A percentile compares a stretch with the other conserved stretches of the same genome.
Evolutionary conservation across 23 tunicate genomes (phyloP).

Genomic region (Ascidia mentula): DNA sequence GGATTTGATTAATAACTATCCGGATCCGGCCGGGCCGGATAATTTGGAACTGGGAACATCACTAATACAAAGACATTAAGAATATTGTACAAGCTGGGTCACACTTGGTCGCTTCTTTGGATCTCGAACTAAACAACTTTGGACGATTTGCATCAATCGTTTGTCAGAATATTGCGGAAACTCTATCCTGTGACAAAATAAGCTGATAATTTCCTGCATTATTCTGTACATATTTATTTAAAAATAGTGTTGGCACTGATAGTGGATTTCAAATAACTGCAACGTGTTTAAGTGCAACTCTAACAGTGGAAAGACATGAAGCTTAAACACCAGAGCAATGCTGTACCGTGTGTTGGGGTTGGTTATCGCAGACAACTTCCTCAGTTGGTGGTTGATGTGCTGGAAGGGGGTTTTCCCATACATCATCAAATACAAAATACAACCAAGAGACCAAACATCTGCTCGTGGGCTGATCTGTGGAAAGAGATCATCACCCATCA

Average conservation of each 20-base stretch:
- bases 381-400: constrained; percentile 61
- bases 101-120: constrained; percentile 82
- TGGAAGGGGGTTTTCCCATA: constrained; percentile 90
- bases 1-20: too few relatives aligned
- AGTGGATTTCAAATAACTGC: not conserved
- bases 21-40: too few relatives aligned
- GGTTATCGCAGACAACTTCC: constrained; percentile 71
- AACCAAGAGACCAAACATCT: constrained; percentile 94
- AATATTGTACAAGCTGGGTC: constrained; percentile 44
- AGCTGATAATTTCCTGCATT: not conserved
- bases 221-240: not conserved
- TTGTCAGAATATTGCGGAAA: constrained; percentile 47
- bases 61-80: too few relatives aligned
- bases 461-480: constrained; percentile 67
- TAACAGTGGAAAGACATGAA: not conserved
- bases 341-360: constrained; percentile 51
- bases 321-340: not conserved
- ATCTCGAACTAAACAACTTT: constrained; percentile 52
- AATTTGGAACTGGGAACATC: too few relatives aligned
- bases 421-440: constrained; percentile 83
- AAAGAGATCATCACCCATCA: not conserved
- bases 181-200: constrained; percentile 37
- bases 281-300: too few relatives aligned
- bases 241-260: not conserved
- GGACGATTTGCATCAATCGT: constrained; percentile 36